Percentiles rank a stretch among this genome's conserved stretches.
Evolutionary conservation across 2,888 invertebrate species (phyloP).

Genomic region (Callimorpha dominula): DNA sequence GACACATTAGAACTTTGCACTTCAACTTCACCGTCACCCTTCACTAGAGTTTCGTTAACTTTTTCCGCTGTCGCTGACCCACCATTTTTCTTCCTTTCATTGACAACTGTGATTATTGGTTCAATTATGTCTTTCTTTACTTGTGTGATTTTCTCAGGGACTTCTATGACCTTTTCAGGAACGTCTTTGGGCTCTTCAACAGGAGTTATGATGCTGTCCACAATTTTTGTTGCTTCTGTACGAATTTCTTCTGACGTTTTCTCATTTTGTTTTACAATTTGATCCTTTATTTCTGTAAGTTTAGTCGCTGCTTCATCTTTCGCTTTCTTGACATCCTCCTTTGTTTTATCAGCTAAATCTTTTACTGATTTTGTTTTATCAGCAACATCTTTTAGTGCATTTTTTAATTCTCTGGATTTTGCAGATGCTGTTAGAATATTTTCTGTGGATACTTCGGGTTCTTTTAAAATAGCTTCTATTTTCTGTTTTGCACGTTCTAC

Average conservation of each 20-base stretch:
- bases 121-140: constrained; percentile 70
- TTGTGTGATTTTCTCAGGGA: constrained; percentile 40
- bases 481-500: constrained; percentile 81
- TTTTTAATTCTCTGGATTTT: constrained; percentile 66
- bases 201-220: constrained; percentile 82
- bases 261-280: constrained; percentile 66
- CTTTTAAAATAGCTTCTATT: constrained; percentile 81
- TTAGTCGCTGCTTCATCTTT: constrained; percentile 67
- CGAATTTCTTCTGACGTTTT: constrained; percentile 71
- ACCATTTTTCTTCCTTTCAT: constrained; percentile 72
- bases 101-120: constrained; percentile 78
- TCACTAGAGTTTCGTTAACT: constrained; percentile 81
- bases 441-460: constrained; percentile 81
- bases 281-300: constrained; percentile 67
- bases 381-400: constrained; percentile 60
- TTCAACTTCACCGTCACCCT: constrained; percentile 87
- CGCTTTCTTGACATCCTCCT: constrained; percentile 63
- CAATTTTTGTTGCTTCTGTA: constrained; percentile 77
- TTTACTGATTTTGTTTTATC: constrained; percentile 55
- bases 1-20: constrained; percentile 87
- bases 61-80: constrained; percentile 64
- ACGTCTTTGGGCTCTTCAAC: constrained; percentile 74
- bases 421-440: constrained; percentile 71
- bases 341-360: constrained; percentile 26
- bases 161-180: constrained; percentile 54